Percentiles rank a stretch among this genome's conserved stretches.
phyloP scores from a whole-genome alignment of 2,888 invertebrate species.

The Spodoptera exigua region DNA sequence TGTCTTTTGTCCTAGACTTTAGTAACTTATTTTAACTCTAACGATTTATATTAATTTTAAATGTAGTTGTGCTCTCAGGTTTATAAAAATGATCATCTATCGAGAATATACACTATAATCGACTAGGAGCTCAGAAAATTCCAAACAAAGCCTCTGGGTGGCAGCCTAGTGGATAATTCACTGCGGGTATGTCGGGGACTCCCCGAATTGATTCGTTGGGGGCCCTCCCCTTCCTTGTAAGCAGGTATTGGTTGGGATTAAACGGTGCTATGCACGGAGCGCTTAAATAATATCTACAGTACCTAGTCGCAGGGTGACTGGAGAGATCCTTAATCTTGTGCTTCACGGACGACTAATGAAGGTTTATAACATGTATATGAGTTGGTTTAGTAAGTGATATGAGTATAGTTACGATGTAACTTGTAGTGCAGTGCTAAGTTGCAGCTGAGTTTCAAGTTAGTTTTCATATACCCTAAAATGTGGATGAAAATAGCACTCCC shows the following conservation, averaged over 20 bases:
- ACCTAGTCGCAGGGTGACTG: constrained; percentile 5
- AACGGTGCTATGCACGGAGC: constrained; percentile 36
- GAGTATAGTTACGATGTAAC: background rate
- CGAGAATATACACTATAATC: background rate
- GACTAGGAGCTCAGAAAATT: constrained; percentile 38
- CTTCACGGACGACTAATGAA: background rate
- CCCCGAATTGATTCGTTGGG: constrained; percentile 55
- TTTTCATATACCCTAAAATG: too few relatives aligned
- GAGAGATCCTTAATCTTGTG: constrained; percentile 22
- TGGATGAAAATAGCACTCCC: too few relatives aligned
- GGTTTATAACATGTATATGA: background rate
- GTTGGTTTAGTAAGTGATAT: too few relatives aligned
- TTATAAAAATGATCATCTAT: background rate
- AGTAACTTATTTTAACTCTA: too few relatives aligned
- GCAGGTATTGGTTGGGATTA: constrained; percentile 61
- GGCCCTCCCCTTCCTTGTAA: constrained; percentile 59
- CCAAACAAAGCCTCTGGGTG: constrained; percentile 48
- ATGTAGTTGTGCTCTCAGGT: too few relatives aligned
- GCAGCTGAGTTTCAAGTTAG: too few relatives aligned
- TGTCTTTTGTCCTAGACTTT: too few relatives aligned
- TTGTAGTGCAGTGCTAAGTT: too few relatives aligned
- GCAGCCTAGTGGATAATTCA: constrained; percentile 54
- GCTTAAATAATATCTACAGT: constrained; percentile 48
- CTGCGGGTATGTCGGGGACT: constrained; percentile 46
- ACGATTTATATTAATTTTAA: too few relatives aligned